A percentile compares a stretch with the other conserved stretches of the same genome.
Evolutionary conservation across 2,113 vertebrate species (phyloP).

Genomic region (Melanerpes aurifrons): DNA sequence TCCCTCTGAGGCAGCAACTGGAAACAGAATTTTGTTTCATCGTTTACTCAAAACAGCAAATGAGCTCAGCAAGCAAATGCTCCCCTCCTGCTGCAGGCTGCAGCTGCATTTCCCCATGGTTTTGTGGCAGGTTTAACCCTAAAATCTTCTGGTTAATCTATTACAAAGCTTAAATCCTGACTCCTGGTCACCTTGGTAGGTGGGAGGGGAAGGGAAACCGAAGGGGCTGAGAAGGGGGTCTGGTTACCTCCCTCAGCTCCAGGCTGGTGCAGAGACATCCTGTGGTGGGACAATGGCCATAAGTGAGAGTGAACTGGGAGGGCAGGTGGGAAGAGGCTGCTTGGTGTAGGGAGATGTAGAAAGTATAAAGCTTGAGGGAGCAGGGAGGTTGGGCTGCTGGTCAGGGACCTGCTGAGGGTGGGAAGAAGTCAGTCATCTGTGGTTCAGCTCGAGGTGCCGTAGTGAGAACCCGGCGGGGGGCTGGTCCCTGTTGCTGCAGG

Average conservation of each 20-base stretch:
- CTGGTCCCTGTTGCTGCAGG: background rate
- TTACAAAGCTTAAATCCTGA: background rate
- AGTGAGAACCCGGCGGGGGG: background rate
- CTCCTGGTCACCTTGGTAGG: background rate
- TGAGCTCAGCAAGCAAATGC: background rate
- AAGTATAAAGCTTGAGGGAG: background rate
- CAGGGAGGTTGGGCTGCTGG: background rate
- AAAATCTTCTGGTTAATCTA: background rate
- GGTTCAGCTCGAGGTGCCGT: fast-evolving
- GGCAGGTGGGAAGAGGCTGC: background rate
- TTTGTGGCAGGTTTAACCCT: background rate
- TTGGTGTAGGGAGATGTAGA: background rate
- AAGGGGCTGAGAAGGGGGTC: background rate
- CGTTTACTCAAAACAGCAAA: background rate
- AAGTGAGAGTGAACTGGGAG: background rate
- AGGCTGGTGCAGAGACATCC: background rate
- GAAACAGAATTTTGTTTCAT: slow-evolving; percentile 15
- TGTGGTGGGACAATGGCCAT: background rate
- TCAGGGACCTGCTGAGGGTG: background rate
- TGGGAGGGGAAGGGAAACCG: background rate
- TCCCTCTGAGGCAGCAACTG: background rate
- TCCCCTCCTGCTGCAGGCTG: background rate
- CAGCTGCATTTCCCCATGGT: background rate
- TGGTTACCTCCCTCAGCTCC: background rate
- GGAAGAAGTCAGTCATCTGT: background rate